phyloP scores from a whole-genome alignment of 1,140 invertebrate species.

The Aphaenogaster ashmeadi region DNA sequence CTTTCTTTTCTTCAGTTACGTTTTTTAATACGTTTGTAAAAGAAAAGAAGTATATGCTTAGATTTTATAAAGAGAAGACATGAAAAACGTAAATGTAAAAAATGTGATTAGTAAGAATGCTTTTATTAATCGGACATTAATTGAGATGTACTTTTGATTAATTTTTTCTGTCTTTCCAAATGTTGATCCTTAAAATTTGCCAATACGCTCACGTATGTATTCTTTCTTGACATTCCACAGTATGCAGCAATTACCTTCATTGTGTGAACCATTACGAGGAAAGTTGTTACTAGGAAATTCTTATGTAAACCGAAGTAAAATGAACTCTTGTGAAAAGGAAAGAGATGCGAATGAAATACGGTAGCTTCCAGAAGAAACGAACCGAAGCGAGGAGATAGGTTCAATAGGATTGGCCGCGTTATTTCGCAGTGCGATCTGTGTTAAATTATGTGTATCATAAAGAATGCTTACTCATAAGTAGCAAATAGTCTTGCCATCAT shows the following conservation, averaged over 20 bases:
- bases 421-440: neutral
- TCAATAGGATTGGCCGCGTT: constrained; percentile 27
- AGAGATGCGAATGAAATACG: neutral
- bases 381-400: neutral
- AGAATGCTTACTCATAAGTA: constrained; percentile 32
- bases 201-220: constrained; percentile 1
- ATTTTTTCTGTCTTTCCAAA: neutral
- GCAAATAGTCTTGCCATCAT: constrained; percentile 33
- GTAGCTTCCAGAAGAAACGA: constrained; percentile 6
- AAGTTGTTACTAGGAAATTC: constrained; percentile 42
- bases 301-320: constrained; percentile 27
- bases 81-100: neutral
- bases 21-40: neutral
- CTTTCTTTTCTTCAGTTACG: too few relatives aligned
- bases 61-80: neutral
- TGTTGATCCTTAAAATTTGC: constrained; percentile 1
- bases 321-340: neutral
- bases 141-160: neutral
- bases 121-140: too few relatives aligned
- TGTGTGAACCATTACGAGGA: constrained; percentile 7
- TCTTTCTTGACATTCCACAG: constrained; percentile 18
- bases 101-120: too few relatives aligned
- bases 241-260: constrained; percentile 9
- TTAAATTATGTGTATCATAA: constrained; percentile 37
- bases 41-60: neutral